Evolutionary conservation across 2,797 vertebrate genomes (phyloP), one percentile per base, ranked within the genome.

Genomic region (Aviceda leuphotes): DNA sequence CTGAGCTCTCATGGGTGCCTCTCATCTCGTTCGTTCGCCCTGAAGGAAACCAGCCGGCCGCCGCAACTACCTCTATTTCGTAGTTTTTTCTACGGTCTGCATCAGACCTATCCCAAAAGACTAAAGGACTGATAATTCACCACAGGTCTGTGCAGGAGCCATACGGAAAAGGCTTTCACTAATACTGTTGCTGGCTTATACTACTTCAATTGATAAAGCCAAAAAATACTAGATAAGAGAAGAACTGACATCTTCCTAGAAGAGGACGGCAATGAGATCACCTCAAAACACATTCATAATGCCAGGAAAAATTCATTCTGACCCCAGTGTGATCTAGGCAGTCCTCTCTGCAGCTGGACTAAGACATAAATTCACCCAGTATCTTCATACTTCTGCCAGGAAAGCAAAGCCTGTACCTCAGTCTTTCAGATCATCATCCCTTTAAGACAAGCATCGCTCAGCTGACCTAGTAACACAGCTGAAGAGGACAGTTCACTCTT

Each of bases 111-210:
- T 50, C 50, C 28, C 9, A 3, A 56, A 87, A 77, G 67, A 82
- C n/a, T 43, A n/a, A 68, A 67, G 76, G 71, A 54, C 8, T 12
- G 49, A 11, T 22, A 93, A 65, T 67, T 89, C 52, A 70, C 41
- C 55, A 46, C 28, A 66, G 24, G 55, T 76, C 87, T 79, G 15
- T 31, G 47, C 93, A 46, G 62, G 91, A 71, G 39, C 15, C 2
- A 8, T 19, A 47, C 8, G 83, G 37, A 44, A 89, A 90, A 68
- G 10, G 25, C 49, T 95, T 93, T 72, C 46, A 83, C 73, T 83
- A 72, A 87, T 86, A 93, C 52, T 63, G 17, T 43, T 92, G 41
- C 26, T 19, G 20, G 86, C 58, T 97, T 87, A 78, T 81, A 87
- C 20, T 73, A 39, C 25, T 91, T 90, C 72, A 70, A 43, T 49